Percentiles rank a stretch among this genome's conserved stretches.
Conservation (phyloP, 2,113 vertebrate species). For the Trematocara unimaculatum region DNA sequence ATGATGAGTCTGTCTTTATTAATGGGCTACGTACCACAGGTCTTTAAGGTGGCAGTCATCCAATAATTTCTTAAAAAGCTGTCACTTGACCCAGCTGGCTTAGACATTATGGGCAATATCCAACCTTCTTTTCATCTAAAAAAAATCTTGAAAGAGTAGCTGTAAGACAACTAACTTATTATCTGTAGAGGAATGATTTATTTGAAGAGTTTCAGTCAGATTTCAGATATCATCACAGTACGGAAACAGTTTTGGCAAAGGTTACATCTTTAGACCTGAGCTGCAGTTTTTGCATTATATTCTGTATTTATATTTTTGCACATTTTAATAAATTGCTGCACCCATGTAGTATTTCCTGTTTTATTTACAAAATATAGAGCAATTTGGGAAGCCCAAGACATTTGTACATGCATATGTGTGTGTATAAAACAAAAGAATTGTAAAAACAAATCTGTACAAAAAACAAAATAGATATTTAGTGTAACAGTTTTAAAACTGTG, state of each 20-base stretch:
- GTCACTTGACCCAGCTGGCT: neutral
- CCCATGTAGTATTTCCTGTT: neutral
- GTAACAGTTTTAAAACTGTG: neutral
- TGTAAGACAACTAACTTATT: neutral
- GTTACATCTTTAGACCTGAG: neutral
- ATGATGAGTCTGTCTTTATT: neutral
- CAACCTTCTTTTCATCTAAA: neutral
- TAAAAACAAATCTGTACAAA: neutral
- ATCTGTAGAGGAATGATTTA: neutral
- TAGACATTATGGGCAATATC: neutral
- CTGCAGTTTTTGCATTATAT: neutral
- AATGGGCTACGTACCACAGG: neutral
- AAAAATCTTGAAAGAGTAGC: neutral
- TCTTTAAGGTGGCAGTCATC: neutral
- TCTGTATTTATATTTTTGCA: neutral
- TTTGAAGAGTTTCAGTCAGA: neutral
- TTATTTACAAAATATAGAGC: neutral
- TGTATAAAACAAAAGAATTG: neutral
- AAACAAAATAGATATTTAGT: neutral
- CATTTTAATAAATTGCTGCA: neutral
- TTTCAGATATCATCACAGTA: neutral
- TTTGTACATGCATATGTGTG: neutral
- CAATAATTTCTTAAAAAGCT: neutral
- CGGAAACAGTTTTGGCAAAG: neutral
- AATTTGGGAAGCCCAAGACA: neutral